Evolutionary conservation across 2,888 invertebrate genomes (phyloP).

Genomic region (Dicyrtomina minuta): DNA sequence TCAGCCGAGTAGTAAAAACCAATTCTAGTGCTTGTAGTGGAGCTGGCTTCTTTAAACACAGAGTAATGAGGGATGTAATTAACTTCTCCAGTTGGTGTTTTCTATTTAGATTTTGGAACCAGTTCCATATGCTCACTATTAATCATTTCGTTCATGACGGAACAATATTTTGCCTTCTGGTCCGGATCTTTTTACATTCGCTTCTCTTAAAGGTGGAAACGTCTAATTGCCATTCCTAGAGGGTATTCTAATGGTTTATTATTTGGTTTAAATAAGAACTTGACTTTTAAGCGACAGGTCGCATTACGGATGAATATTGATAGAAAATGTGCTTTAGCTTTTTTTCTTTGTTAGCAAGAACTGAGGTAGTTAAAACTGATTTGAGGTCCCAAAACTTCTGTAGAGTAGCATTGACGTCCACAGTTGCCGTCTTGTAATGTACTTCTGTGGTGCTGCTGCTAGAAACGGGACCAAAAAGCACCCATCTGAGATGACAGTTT

Average conservation of each 20-base stretch:
- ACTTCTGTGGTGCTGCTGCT: too few species aligned
- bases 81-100: neutral
- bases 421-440: too few species aligned
- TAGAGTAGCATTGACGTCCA: too few species aligned
- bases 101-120: constrained; percentile 24
- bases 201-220: constrained; percentile 47
- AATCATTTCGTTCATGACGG: constrained; percentile 49
- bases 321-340: constrained; percentile 35
- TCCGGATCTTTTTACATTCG: too few species aligned
- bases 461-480: too few species aligned
- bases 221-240: constrained; percentile 34
- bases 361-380: too few species aligned
- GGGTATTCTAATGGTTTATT: constrained; percentile 44
- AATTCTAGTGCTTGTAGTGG: constrained; percentile 54
- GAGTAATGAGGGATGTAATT: constrained; percentile 54
- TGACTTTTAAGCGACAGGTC: too few species aligned
- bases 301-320: too few species aligned
- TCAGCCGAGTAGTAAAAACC: constrained; percentile 55
- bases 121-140: constrained; percentile 51
- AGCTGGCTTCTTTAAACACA: constrained; percentile 50
- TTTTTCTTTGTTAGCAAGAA: constrained; percentile 29
- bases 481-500: too few species aligned
- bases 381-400: constrained; percentile 37
- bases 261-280: constrained; percentile 31
- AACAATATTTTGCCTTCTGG: constrained; percentile 5